Evolutionary conservation across 2,797 vertebrate genomes (phyloP).

Genomic region (Spinibarbus caldwelli): DNA sequence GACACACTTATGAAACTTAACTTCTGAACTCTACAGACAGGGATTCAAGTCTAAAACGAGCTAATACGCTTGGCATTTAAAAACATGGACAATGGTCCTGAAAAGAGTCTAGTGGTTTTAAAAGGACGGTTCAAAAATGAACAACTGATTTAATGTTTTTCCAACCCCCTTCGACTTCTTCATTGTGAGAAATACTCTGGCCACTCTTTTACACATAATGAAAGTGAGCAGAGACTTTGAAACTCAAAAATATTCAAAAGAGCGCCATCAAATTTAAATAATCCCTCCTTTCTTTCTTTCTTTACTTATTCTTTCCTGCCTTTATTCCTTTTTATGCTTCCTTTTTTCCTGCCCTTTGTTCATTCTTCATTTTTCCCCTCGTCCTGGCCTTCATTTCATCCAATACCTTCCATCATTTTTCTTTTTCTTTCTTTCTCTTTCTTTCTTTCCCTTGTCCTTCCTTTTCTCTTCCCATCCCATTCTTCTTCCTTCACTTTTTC

Average conservation of each 20-base stretch:
- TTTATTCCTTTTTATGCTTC: background rate
- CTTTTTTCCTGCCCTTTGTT: background rate
- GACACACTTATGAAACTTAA: background rate
- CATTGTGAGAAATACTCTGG: background rate
- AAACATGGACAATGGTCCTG: background rate
- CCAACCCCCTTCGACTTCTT: background rate
- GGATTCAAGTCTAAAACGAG: constrained; percentile 4
- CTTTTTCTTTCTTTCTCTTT: background rate
- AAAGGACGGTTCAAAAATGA: background rate
- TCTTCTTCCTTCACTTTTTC: background rate
- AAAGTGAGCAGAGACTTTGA: background rate
- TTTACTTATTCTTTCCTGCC: background rate
- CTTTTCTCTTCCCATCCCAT: background rate
- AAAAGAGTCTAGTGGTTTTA: background rate
- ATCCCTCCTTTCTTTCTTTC: background rate
- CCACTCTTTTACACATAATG: background rate
- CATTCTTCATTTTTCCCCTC: background rate
- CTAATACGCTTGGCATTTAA: background rate
- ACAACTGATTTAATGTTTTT: background rate
- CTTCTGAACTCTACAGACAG: constrained; percentile 10
- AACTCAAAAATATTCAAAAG: background rate
- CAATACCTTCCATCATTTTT: background rate
- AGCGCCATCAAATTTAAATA: background rate
- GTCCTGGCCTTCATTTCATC: background rate
- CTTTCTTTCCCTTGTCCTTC: background rate